phyloP scores from a whole-genome alignment of 2,888 invertebrate genomes.

The Sabellastarte sp. region DNA sequence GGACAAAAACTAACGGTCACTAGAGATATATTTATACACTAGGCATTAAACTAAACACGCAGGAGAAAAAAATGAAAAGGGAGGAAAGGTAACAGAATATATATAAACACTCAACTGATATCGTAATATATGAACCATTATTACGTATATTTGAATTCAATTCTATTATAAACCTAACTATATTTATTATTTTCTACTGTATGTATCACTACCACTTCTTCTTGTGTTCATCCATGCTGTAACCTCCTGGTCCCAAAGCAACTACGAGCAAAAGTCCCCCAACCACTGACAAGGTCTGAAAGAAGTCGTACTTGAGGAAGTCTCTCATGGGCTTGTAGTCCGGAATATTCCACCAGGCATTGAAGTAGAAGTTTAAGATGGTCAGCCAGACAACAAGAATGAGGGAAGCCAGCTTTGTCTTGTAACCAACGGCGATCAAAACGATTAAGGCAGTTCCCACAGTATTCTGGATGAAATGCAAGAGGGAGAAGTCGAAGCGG shows the following conservation, averaged over 20 bases:
- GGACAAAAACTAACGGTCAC: no score
- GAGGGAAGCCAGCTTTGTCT: constrained; percentile 95
- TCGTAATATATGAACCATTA: no score
- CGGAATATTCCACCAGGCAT: constrained; percentile 97
- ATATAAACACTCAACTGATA: no score
- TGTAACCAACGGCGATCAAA: constrained; percentile 94
- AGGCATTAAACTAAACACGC: no score
- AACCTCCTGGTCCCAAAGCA: constrained; percentile 88
- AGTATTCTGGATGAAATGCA: constrained; percentile 84
- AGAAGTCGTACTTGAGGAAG: constrained; percentile 99
- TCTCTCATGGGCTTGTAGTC: constrained; percentile 93
- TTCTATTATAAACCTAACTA: no score
- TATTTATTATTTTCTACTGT: no score
- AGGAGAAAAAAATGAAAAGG: no score
- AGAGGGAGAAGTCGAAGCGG: constrained; percentile 85
- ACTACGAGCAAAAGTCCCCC: constrained; percentile 98
- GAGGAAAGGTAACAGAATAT: no score
- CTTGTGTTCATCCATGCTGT: constrained; percentile 99
- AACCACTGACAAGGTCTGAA: constrained; percentile 95
- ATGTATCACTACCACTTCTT: constrained; percentile 97
- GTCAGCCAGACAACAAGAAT: constrained; percentile 86
- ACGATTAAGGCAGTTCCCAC: constrained; percentile 92
- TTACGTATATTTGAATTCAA: no score
- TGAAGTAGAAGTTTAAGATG: constrained; percentile 92
- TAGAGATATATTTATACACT: no score